Conservation (phyloP, 2,113 vertebrate species). For the Thalassarche chlororhynchos region DNA sequence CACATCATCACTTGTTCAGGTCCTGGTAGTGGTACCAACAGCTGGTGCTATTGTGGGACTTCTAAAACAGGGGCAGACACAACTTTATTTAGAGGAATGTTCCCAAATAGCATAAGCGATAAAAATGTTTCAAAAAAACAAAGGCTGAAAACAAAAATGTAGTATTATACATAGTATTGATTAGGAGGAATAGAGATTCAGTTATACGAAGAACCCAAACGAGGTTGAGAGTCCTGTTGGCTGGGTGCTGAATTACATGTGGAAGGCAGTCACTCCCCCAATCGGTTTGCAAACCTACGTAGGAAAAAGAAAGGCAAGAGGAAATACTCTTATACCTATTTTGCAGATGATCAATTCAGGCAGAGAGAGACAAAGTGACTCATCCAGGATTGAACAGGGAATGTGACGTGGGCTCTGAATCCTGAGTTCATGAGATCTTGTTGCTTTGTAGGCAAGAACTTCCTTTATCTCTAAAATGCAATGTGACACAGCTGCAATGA, state of each 20-base stretch:
- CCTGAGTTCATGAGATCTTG: not conserved
- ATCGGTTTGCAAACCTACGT: not conserved
- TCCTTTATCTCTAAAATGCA: not conserved
- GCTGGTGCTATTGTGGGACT: not conserved
- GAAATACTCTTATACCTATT: not conserved
- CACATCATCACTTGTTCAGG: not conserved
- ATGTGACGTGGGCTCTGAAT: not conserved
- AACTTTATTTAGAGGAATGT: not conserved
- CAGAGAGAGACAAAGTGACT: not conserved
- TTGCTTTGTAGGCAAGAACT: slow-evolving; percentile 19
- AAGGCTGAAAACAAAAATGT: not conserved
- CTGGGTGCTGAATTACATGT: not conserved
- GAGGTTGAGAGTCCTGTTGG: not conserved
- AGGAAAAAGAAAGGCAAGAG: not conserved
- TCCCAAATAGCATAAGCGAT: not conserved
- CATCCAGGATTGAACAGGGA: not conserved
- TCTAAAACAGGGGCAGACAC: not conserved
- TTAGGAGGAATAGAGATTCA: not conserved
- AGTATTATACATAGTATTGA: not conserved
- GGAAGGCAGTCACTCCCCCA: not conserved
- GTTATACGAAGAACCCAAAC: not conserved
- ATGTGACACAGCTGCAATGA: not conserved
- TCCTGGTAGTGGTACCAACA: not conserved
- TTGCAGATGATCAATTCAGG: not conserved
- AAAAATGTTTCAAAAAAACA: not conserved